Percentiles rank a stretch among this genome's conserved stretches.
phyloP scores from a whole-genome alignment of 2,888 invertebrate species.

The Limenitis camilla region DNA sequence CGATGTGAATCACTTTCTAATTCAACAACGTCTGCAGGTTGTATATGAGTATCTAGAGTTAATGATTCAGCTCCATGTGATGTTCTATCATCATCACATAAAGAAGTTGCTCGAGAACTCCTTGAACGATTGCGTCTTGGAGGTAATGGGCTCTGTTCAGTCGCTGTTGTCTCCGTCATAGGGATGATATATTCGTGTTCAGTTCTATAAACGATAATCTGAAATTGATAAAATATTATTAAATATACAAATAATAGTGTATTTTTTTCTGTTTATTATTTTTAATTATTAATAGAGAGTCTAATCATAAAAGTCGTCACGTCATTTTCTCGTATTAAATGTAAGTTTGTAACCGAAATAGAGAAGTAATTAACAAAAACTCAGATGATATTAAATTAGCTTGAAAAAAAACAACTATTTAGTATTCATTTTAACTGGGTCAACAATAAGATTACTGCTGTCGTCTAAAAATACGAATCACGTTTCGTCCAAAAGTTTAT shows the following conservation, averaged over 20 bases:
- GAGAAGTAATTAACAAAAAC: too few species aligned
- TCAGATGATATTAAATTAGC: not conserved
- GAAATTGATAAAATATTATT: conserved; percentile 36
- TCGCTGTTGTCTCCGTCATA: conserved; percentile 64
- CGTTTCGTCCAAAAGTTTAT: conserved; percentile 32
- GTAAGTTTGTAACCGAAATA: too few species aligned
- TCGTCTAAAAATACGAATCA: conserved; percentile 44
- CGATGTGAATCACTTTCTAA: conserved; percentile 46
- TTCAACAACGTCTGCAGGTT: conserved; percentile 44
- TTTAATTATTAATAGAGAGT: too few species aligned
- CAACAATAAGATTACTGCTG: conserved; percentile 39
- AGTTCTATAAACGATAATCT: conserved; percentile 79
- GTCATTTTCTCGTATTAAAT: too few species aligned
- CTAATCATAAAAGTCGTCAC: too few species aligned
- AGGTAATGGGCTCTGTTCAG: conserved; percentile 73
- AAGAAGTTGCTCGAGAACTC: conserved; percentile 70
- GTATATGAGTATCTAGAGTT: conserved; percentile 63
- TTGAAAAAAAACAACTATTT: conserved; percentile 11
- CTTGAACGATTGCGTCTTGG: conserved; percentile 74
- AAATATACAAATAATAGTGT: too few species aligned
- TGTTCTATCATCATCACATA: conserved; percentile 81
- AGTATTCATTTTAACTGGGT: conserved; percentile 38
- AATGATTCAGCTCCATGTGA: conserved; percentile 82
- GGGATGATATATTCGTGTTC: conserved; percentile 80
- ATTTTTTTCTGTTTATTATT: too few species aligned